These are phyloP conservation scores for Fragum fragum DNA, from an alignment of 2,888 invertebrate species.

Conservation along the genomic window DNA sequence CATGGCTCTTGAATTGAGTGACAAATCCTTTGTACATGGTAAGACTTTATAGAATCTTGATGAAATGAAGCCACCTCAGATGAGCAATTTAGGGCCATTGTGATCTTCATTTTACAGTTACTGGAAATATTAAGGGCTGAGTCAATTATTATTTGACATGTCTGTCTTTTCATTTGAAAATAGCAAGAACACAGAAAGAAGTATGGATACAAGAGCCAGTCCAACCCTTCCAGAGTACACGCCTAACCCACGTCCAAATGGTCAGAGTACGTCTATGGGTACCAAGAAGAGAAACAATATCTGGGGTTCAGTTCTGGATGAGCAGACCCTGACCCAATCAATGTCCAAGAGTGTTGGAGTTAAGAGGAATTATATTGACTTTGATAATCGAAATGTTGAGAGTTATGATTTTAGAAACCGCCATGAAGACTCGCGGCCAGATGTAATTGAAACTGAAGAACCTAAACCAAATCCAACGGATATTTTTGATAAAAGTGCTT, in stretches of 20 bases:
- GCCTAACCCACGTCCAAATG: conserved; percentile 13
- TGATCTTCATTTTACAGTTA: no score
- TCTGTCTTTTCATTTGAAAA: background rate
- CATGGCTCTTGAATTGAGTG: no score
- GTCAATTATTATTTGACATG: no score
- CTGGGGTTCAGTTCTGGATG: conserved; percentile 92
- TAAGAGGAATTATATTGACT: conserved; percentile 39
- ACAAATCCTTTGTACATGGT: no score
- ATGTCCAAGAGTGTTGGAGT: conserved; percentile 93
- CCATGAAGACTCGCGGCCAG: conserved; percentile 63
- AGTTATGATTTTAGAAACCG: conserved; percentile 77
- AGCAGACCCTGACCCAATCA: conserved; percentile 93
- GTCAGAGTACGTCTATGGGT: background rate
- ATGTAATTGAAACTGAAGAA: conserved; percentile 23
- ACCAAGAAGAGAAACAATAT: conserved; percentile 91
- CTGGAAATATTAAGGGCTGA: no score
- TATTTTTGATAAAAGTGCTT: conserved; percentile 21
- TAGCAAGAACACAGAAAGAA: conserved; percentile 43
- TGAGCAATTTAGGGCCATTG: no score
- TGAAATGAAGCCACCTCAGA: no score
- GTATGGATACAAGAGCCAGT: conserved; percentile 30
- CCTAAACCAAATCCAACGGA: conserved; percentile 68
- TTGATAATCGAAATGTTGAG: conserved; percentile 75
- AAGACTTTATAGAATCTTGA: no score
- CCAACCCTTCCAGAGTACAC: conserved; percentile 52